These are phyloP conservation scores for Tenualosa ilisha DNA, from an alignment of 2,797 vertebrate species.

Conservation along the genomic window DNA sequence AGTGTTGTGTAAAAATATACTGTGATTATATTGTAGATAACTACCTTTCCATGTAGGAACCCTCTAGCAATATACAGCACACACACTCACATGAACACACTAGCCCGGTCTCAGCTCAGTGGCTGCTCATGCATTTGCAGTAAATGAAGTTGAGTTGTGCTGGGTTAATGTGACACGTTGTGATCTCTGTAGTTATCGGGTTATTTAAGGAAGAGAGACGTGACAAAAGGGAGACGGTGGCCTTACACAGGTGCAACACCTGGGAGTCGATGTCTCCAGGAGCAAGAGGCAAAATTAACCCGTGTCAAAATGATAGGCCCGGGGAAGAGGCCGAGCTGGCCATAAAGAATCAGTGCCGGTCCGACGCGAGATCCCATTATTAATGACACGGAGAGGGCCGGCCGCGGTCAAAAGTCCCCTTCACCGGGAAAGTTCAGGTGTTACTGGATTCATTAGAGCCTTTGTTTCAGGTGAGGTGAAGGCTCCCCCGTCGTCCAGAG, in stretches of 20 bases:
- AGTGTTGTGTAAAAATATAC: not conserved
- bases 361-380: slow-evolving; percentile 85
- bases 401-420: slow-evolving; percentile 82
- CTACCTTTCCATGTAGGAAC: not conserved
- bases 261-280: slow-evolving; percentile 84
- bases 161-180: slow-evolving; percentile 73
- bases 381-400: slow-evolving; percentile 84
- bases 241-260: slow-evolving; percentile 82
- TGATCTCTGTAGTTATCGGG: slow-evolving; percentile 49
- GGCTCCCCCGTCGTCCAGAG: slow-evolving; percentile 85
- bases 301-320: slow-evolving; percentile 88
- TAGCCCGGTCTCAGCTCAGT: not conserved
- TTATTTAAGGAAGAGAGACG: slow-evolving; percentile 64
- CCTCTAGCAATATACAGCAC: not conserved
- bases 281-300: slow-evolving; percentile 87
- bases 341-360: slow-evolving; percentile 77
- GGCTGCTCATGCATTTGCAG: slow-evolving; percentile 70
- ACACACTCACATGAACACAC: not conserved
- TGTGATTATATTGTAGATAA: not conserved
- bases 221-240: slow-evolving; percentile 62
- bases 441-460: slow-evolving; percentile 95
- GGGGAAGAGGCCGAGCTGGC: slow-evolving; percentile 81
- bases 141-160: slow-evolving; percentile 74
- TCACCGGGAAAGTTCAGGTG: slow-evolving; percentile 90
- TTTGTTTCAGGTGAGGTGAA: slow-evolving; percentile 82